Evolutionary conservation across 2,113 vertebrate genomes (phyloP).

Genomic region (Macroglossus sobrinus): DNA sequence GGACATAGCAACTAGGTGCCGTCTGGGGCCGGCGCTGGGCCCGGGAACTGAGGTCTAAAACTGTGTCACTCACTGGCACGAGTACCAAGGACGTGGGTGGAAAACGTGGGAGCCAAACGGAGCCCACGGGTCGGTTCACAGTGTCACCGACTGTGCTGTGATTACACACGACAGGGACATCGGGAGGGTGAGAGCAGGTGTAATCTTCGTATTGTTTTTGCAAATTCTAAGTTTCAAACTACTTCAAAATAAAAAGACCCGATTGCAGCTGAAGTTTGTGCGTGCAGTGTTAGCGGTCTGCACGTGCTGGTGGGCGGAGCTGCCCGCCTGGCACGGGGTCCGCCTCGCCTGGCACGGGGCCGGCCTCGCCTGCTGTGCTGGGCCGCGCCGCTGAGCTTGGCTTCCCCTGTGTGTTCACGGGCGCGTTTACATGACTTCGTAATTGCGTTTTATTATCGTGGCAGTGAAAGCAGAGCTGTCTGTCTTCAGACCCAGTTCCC

Average conservation of each 20-base stretch:
- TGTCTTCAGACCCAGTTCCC: constrained; percentile 55
- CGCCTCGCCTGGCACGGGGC: too few species aligned
- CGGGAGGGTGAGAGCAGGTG: neutral
- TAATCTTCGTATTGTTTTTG: neutral
- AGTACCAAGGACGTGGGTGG: fast-evolving
- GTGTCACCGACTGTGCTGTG: neutral
- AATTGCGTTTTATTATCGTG: constrained; percentile 56
- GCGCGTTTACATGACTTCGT: constrained; percentile 53
- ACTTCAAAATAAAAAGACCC: neutral
- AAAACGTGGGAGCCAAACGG: neutral
- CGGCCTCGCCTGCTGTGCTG: neutral
- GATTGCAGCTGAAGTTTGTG: too few species aligned
- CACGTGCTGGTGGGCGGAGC: too few species aligned
- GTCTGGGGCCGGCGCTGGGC: neutral
- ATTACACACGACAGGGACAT: neutral
- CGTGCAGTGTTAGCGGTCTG: fast-evolving
- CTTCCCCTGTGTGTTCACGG: too few species aligned
- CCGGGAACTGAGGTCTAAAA: neutral
- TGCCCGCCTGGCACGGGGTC: too few species aligned
- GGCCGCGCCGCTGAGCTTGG: too few species aligned
- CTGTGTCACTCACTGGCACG: neutral
- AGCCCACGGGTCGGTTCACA: fast-evolving
- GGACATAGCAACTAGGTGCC: fast-evolving
- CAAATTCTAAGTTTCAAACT: neutral
- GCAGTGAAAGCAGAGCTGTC: neutral